phyloP scores from a whole-genome alignment of 2,888 invertebrate genomes.

The Agriotes lineatus region DNA sequence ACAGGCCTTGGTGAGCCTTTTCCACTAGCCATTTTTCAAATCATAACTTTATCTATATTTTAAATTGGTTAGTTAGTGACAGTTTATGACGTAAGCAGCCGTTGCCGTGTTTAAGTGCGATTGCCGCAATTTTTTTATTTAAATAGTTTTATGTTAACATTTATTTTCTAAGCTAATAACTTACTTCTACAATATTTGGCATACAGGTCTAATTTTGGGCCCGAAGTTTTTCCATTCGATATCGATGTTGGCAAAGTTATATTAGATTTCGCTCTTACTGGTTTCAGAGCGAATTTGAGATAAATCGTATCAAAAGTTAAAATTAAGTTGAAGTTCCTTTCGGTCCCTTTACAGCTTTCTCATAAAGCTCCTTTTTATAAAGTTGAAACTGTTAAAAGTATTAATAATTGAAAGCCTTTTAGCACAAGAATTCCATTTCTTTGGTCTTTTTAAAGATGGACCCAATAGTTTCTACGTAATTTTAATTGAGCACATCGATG shows the following conservation, averaged over 20 bases:
- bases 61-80: too few relatives aligned
- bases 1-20: slow-evolving; percentile 69
- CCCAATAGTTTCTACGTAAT: slow-evolving; percentile 32
- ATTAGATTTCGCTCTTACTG: slow-evolving; percentile 5
- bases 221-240: slow-evolving; percentile 23
- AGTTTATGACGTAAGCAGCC: too few relatives aligned
- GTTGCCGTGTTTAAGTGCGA: too few relatives aligned
- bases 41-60: slow-evolving; percentile 9
- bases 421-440: slow-evolving; percentile 22
- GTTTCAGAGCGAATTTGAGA: slow-evolving; percentile 14
- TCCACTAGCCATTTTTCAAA: slow-evolving; percentile 52
- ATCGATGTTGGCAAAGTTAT: slow-evolving; percentile 26
- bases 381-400: too few relatives aligned
- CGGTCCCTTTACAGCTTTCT: neutral
- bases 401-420: too few relatives aligned
- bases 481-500: slow-evolving; percentile 42
- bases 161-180: too few relatives aligned
- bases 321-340: slow-evolving; percentile 14
- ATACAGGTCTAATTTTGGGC: slow-evolving; percentile 22
- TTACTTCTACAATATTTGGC: slow-evolving; percentile 9
- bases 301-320: slow-evolving; percentile 40
- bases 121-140: slow-evolving; percentile 5
- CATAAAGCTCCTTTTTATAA: neutral
- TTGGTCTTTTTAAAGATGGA: slow-evolving; percentile 37
- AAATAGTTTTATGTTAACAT: neutral